A percentile compares a stretch with the other conserved stretches of the same genome.
Evolutionary conservation across 2,113 vertebrate genomes (phyloP).

Genomic region (Calonectris borealis): DNA sequence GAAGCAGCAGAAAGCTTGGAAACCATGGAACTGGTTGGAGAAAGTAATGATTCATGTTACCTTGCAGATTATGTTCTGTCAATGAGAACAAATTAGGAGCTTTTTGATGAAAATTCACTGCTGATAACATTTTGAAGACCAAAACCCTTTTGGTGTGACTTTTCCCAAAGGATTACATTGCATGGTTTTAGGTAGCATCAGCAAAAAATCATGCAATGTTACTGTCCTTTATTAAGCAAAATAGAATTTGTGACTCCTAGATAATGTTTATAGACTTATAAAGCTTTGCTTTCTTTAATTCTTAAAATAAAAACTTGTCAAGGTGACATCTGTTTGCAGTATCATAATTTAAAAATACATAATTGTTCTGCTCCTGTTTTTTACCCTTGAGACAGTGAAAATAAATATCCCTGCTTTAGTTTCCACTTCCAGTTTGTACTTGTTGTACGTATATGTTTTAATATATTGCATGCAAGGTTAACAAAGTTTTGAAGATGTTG

Average conservation of each 20-base stretch:
- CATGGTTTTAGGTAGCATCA: neutral
- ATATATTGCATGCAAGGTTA: neutral
- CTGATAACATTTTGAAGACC: neutral
- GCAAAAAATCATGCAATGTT: neutral
- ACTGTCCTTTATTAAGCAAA: neutral
- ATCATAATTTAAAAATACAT: neutral
- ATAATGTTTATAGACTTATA: neutral
- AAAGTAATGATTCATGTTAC: neutral
- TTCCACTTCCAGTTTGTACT: neutral
- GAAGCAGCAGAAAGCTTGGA: neutral
- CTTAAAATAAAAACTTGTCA: neutral
- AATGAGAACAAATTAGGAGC: neutral
- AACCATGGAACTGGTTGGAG: neutral
- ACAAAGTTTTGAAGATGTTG: neutral
- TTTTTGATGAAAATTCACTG: neutral
- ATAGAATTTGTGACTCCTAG: neutral
- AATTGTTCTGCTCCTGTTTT: neutral
- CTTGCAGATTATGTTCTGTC: neutral
- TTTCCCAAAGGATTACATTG: neutral
- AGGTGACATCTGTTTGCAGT: neutral
- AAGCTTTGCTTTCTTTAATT: neutral
- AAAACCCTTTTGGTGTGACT: neutral
- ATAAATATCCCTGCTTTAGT: neutral
- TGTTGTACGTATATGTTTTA: neutral
- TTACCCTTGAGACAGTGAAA: neutral